These are phyloP conservation scores for Pangasianodon hypophthalmus DNA, from an alignment of 2,113 vertebrate species.

Conservation along the genomic window DNA sequence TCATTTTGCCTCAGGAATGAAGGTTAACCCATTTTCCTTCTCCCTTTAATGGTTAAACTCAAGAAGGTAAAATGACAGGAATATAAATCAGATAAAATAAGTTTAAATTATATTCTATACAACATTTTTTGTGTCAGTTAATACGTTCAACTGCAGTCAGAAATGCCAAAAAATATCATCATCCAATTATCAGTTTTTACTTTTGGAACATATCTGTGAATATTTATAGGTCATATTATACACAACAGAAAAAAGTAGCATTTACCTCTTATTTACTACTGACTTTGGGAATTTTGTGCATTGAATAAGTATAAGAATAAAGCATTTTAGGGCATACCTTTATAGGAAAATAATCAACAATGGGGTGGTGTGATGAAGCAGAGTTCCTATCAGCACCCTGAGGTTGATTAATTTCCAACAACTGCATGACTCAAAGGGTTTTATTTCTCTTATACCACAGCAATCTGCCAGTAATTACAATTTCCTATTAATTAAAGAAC, in stretches of 20 bases:
- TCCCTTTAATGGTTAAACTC: not conserved
- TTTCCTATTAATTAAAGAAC: not conserved
- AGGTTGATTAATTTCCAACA: too few species aligned
- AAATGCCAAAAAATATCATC: not conserved
- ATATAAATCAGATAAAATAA: not conserved
- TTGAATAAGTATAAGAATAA: not conserved
- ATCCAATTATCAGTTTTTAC: not conserved
- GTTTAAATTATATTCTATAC: not conserved
- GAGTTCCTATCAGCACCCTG: too few species aligned
- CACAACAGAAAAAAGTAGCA: not conserved
- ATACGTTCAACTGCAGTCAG: not conserved
- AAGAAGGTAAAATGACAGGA: not conserved
- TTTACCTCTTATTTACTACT: not conserved
- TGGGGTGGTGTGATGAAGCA: too few species aligned
- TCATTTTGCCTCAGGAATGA: constrained; percentile 46
- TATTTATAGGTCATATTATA: not conserved
- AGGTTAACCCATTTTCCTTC: not conserved
- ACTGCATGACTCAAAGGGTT: too few species aligned
- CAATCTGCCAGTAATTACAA: not conserved
- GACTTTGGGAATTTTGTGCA: not conserved
- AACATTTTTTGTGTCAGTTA: not conserved
- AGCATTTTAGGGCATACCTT: too few species aligned
- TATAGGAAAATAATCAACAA: too few species aligned
- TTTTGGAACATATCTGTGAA: not conserved
- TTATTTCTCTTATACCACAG: not conserved